Percentiles rank a stretch among this genome's conserved stretches.
phyloP scores from a whole-genome alignment of 2,113 vertebrate species.

The Pygoscelis antarcticus region DNA sequence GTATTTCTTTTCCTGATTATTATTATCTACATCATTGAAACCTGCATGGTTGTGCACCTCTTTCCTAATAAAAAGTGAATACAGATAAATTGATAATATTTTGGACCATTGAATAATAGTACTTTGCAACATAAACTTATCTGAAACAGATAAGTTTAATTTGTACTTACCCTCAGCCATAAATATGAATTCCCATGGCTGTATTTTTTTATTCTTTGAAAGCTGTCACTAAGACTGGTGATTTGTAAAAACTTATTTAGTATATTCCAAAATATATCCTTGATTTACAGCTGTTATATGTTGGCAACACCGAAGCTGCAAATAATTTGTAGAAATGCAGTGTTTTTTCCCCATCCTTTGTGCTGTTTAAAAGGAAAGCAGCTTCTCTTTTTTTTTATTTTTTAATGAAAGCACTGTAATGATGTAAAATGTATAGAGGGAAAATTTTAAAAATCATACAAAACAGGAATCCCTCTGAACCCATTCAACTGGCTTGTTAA shows the following conservation, averaged over 20 bases:
- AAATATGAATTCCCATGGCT: conserved; percentile 27
- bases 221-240: conserved; percentile 7
- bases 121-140: not conserved
- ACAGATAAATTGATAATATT: conserved; percentile 18
- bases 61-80: conserved; percentile 26
- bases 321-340: conserved; percentile 43
- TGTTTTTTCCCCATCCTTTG: conserved; percentile 45
- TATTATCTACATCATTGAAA: conserved; percentile 8
- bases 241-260: conserved; percentile 61
- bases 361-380: conserved; percentile 44
- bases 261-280: conserved; percentile 47
- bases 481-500: conserved; percentile 40
- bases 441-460: conserved; percentile 2
- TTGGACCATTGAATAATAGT: not conserved
- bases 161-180: not conserved
- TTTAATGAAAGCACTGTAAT: not conserved
- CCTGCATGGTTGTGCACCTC: not conserved
- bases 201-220: conserved; percentile 50
- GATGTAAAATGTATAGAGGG: not conserved
- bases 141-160: conserved; percentile 22
- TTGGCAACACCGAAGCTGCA: conserved; percentile 41
- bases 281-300: conserved; percentile 49
- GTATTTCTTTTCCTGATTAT: conserved; percentile 12
- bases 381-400: not conserved
- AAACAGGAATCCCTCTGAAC: not conserved